Conservation (phyloP, 2,888 invertebrate species). For the Nebria salina region DNA sequence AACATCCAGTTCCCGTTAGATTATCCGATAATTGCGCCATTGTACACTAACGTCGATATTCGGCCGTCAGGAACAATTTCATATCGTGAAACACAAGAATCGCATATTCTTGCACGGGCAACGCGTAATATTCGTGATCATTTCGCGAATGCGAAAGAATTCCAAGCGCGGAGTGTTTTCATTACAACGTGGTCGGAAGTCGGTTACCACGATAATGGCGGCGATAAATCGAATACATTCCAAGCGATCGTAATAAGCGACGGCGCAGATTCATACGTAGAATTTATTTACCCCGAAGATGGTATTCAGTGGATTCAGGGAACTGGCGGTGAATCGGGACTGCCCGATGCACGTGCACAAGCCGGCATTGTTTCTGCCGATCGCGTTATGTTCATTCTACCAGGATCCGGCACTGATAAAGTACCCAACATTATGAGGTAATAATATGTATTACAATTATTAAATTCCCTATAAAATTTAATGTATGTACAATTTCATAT, state of each 20-base stretch:
- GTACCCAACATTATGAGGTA: conserved; percentile 82
- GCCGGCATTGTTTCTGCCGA: conserved; percentile 90
- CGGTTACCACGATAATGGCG: conserved; percentile 75
- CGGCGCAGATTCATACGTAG: conserved; percentile 83
- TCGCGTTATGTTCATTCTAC: conserved; percentile 77
- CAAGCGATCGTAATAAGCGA: conserved; percentile 82
- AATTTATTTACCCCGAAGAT: conserved; percentile 86
- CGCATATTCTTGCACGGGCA: conserved; percentile 72
- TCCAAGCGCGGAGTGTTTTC: conserved; percentile 81
- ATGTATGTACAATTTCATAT: not conserved
- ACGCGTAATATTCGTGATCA: conserved; percentile 76
- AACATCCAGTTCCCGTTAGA: conserved; percentile 90
- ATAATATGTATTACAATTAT: conserved; percentile 50
- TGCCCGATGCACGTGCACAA: conserved; percentile 92
- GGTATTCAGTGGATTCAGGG: conserved; percentile 94
- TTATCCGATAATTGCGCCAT: conserved; percentile 88
- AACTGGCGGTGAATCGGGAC: conserved; percentile 75
- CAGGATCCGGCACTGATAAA: conserved; percentile 92
- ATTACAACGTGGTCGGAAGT: conserved; percentile 93
- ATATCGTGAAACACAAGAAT: conserved; percentile 74
- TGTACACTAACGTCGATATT: conserved; percentile 92
- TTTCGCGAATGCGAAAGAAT: conserved; percentile 77
- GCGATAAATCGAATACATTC: conserved; percentile 85
- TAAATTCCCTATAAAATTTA: not conserved
- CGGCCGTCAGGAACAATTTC: conserved; percentile 76